Conservation (phyloP, 2,797 vertebrate species). For the Labeo calbasu region DNA sequence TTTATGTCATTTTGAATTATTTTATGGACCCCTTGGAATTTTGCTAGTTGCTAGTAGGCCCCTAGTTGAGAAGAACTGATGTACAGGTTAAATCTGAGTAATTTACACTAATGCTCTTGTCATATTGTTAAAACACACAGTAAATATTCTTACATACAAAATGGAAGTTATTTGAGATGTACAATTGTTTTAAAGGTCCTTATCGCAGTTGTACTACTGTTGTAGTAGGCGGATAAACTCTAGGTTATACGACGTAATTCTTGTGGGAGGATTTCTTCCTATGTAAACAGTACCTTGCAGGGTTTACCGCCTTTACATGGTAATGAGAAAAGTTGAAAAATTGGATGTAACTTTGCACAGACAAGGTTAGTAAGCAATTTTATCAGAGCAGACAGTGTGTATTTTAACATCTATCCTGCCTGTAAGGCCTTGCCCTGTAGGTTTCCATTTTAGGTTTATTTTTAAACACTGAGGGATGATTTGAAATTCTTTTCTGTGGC, state of each 20-base stretch:
- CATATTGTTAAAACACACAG: not conserved
- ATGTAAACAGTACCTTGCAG: not conserved
- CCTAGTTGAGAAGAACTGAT: not conserved
- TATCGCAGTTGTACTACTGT: not conserved
- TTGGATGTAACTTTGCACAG: slow-evolving; percentile 2
- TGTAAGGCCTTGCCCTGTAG: not conserved
- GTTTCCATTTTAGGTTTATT: not conserved
- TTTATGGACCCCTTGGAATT: not conserved
- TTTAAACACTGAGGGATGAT: slow-evolving; percentile 11
- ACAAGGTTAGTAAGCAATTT: not conserved
- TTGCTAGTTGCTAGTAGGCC: not conserved
- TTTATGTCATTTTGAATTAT: too few species aligned
- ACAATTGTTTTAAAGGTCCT: not conserved
- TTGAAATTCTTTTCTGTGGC: not conserved
- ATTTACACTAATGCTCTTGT: slow-evolving; percentile 7
- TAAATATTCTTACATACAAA: not conserved
- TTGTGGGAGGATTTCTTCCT: slow-evolving; percentile 4
- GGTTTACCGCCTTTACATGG: slow-evolving; percentile 14
- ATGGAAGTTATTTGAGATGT: not conserved
- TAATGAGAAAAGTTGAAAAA: slow-evolving; percentile 24
- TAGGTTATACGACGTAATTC: not conserved
- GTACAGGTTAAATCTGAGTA: not conserved
- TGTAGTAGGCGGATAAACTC: not conserved
- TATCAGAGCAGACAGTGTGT: not conserved
- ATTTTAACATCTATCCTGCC: not conserved